These are phyloP conservation scores for Xenopus petersii DNA, from an alignment of 2,797 vertebrate genomes.

Conservation along the genomic window DNA sequence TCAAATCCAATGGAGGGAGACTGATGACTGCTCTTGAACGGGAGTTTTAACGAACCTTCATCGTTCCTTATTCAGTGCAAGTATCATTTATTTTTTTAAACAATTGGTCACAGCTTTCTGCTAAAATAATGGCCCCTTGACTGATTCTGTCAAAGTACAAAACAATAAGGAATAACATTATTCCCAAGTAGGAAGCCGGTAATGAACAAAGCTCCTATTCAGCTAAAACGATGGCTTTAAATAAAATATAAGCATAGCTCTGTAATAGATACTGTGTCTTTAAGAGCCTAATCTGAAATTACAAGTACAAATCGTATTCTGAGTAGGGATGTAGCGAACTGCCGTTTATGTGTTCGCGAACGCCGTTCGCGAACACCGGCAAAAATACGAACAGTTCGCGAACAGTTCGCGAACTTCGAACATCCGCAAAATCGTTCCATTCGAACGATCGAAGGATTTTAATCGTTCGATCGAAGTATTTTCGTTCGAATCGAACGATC, in stretches of 20 bases:
- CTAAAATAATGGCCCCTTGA: constrained; percentile 57
- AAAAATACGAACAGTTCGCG: no score
- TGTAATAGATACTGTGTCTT: constrained; percentile 33
- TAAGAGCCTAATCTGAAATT: constrained; percentile 13
- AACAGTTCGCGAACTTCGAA: no score
- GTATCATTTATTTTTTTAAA: constrained; percentile 62
- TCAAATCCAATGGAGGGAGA: constrained; percentile 62
- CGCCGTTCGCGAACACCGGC: no score
- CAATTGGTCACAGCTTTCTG: constrained; percentile 51
- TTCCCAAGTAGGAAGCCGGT: constrained; percentile 46
- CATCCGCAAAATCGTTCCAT: no score
- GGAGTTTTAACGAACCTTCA: constrained; percentile 62
- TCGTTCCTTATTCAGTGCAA: constrained; percentile 53
- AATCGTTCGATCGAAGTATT: no score
- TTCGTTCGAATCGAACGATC: no score
- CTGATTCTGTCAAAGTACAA: constrained; percentile 54
- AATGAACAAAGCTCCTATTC: constrained; percentile 52
- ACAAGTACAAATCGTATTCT: not conserved
- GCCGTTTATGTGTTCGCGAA: no score
- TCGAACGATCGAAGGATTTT: no score
- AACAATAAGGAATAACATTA: constrained; percentile 59
- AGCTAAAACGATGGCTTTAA: constrained; percentile 41
- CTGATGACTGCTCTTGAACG: constrained; percentile 55
- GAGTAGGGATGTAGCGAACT: no score
- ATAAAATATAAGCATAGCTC: constrained; percentile 45